phyloP scores from a whole-genome alignment of 2,113 vertebrate species.

The Colius striatus region DNA sequence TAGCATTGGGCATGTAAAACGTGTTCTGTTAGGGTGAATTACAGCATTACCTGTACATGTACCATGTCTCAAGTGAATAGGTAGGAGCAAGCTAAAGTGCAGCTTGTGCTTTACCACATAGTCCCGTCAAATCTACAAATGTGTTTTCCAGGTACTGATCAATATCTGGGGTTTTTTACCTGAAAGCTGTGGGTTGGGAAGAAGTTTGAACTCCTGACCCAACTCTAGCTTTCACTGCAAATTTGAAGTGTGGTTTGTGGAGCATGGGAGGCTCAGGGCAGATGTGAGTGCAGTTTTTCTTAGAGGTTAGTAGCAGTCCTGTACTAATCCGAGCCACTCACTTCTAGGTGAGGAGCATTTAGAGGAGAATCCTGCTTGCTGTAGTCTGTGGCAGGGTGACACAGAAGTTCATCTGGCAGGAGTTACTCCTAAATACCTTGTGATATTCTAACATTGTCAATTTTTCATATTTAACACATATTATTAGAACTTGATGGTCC shows the following conservation, averaged over 20 bases:
- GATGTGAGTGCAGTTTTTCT: fast-evolving
- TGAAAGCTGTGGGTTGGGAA: background rate
- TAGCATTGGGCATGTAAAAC: background rate
- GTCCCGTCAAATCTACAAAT: fast-evolving
- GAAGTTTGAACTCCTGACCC: background rate
- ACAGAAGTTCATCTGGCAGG: background rate
- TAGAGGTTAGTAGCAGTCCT: background rate
- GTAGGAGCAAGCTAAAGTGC: background rate
- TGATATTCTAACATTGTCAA: background rate
- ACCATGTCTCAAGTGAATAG: background rate
- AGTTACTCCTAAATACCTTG: background rate
- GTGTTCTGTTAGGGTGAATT: background rate
- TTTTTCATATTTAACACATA: background rate
- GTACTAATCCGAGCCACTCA: background rate
- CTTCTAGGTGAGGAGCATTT: background rate
- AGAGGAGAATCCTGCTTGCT: background rate
- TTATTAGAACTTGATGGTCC: background rate
- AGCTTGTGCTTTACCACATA: fast-evolving
- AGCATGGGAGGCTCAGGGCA: fast-evolving
- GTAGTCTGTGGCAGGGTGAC: background rate
- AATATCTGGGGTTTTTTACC: background rate
- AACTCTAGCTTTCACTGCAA: background rate
- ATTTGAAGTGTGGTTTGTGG: background rate
- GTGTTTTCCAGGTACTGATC: background rate
- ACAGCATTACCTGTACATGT: background rate